Conservation (phyloP, 2,113 vertebrate genomes). For the Sakesphorus luctuosus region DNA sequence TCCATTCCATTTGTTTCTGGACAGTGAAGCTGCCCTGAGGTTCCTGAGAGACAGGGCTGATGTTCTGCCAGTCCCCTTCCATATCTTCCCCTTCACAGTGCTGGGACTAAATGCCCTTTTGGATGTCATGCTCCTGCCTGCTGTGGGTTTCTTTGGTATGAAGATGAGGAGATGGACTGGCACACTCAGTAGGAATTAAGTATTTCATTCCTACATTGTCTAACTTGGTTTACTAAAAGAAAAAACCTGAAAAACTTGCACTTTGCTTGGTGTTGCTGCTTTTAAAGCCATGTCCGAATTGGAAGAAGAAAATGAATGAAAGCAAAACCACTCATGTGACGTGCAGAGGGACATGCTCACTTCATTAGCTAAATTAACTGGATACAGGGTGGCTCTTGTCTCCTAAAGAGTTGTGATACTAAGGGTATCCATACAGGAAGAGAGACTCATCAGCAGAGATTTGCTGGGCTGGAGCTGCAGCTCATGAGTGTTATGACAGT, state of each 20-base stretch:
- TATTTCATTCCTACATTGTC: not conserved
- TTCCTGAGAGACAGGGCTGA: not conserved
- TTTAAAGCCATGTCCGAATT: not conserved
- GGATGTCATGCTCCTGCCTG: not conserved
- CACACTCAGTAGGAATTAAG: not conserved
- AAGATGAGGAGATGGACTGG: not conserved
- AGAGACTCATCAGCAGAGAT: fast-evolving
- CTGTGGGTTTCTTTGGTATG: not conserved
- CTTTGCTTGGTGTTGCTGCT: not conserved
- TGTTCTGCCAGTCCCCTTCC: fast-evolving
- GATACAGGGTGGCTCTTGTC: not conserved
- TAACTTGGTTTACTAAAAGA: not conserved
- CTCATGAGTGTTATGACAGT: not conserved
- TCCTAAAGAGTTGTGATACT: not conserved
- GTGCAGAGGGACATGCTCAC: not conserved
- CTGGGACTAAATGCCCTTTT: not conserved
- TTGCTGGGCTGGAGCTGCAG: not conserved
- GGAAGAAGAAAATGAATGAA: not conserved
- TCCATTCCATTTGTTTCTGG: fast-evolving
- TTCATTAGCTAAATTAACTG: not conserved
- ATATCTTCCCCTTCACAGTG: fast-evolving
- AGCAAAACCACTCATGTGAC: not conserved
- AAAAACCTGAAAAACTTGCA: not conserved
- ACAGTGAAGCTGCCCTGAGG: too few species aligned
- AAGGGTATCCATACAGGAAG: fast-evolving